phyloP scores from a whole-genome alignment of 2,888 invertebrate species.

The Andrena flavipes region DNA sequence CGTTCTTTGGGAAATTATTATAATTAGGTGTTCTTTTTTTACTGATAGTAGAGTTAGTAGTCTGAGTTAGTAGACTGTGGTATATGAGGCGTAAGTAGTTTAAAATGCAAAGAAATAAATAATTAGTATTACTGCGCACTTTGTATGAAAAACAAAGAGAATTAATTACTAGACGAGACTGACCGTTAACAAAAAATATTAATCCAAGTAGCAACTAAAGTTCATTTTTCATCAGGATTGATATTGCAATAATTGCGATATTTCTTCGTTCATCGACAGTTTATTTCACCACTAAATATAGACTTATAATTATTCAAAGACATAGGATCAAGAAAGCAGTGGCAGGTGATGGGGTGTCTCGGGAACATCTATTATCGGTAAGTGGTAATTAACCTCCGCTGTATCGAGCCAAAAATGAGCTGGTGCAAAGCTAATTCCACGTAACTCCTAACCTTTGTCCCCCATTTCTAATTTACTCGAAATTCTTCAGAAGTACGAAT shows the following conservation, averaged over 20 bases:
- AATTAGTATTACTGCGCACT: too few species aligned
- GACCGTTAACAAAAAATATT: too few species aligned
- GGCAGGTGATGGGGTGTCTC: slow-evolving; percentile 19
- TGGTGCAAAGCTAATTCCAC: slow-evolving; percentile 52
- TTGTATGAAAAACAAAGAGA: too few species aligned
- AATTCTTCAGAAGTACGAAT: not conserved
- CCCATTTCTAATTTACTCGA: not conserved
- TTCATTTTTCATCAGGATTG: too few species aligned
- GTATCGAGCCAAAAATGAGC: slow-evolving; percentile 51
- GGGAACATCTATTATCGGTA: slow-evolving; percentile 51
- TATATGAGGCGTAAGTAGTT: too few species aligned
- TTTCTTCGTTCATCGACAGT: too few species aligned
- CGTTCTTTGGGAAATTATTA: not conserved
- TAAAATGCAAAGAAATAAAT: too few species aligned
- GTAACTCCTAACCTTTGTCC: slow-evolving; percentile 24
- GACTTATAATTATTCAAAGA: slow-evolving; percentile 29
- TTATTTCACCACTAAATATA: not conserved
- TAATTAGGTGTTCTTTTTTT: not conserved
- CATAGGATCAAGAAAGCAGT: slow-evolving; percentile 13
- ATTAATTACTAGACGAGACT: too few species aligned
- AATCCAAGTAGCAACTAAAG: too few species aligned
- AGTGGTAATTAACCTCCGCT: slow-evolving; percentile 73
- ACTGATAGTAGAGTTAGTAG: not conserved
- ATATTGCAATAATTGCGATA: too few species aligned
- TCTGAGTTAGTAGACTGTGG: too few species aligned